Evolutionary conservation across 2,113 vertebrate species (phyloP).

Genomic region (Petrocephalus zakoni): DNA sequence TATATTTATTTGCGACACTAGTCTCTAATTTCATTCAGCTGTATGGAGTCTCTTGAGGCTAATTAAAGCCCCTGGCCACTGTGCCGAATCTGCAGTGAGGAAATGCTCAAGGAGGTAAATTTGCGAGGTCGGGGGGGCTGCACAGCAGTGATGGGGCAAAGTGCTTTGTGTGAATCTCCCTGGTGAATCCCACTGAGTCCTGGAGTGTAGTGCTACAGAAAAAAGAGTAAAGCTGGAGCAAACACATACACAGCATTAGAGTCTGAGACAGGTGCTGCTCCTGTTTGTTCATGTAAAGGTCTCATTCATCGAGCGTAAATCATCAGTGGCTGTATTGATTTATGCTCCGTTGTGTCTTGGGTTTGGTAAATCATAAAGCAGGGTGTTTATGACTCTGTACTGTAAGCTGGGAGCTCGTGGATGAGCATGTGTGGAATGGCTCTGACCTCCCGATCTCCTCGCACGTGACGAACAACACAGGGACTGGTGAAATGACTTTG

Average conservation of each 20-base stretch:
- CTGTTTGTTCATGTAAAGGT: background rate
- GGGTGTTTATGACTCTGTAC: background rate
- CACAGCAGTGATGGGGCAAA: background rate
- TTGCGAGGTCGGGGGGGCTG: background rate
- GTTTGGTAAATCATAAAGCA: background rate
- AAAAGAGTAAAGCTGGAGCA: background rate
- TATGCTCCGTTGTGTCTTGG: background rate
- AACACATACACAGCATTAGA: background rate
- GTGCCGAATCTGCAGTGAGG: background rate
- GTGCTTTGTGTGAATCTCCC: background rate
- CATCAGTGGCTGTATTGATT: background rate
- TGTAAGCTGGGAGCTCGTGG: background rate
- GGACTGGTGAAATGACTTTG: background rate
- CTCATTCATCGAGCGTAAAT: background rate
- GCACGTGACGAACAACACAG: background rate
- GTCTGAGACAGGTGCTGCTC: background rate
- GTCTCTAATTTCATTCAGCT: slow-evolving; percentile 24
- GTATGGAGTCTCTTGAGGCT: background rate
- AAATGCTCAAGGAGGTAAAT: background rate
- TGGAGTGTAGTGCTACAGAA: background rate
- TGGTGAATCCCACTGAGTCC: background rate
- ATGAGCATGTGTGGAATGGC: background rate
- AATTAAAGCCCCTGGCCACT: slow-evolving; percentile 23
- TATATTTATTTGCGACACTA: slow-evolving; percentile 17
- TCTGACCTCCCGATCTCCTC: background rate